A percentile compares a stretch with the other conserved stretches of the same genome.
Conservation (phyloP, 2,888 invertebrate genomes). For the Nomada ruficornis region DNA sequence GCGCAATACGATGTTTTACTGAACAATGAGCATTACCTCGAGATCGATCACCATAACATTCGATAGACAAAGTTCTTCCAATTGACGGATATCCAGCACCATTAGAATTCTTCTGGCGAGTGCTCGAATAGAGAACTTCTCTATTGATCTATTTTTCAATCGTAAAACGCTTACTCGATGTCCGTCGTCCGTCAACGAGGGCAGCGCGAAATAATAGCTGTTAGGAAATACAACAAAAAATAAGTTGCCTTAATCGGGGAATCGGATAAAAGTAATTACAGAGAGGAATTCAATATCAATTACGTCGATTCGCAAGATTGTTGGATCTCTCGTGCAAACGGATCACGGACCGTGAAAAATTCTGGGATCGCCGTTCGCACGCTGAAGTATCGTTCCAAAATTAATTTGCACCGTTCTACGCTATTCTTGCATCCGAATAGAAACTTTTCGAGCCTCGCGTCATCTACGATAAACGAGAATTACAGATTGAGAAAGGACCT, state of each 20-base stretch:
- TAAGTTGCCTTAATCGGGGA: not conserved
- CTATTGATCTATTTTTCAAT: conserved; percentile 74
- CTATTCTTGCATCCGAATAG: conserved; percentile 83
- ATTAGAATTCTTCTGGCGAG: conserved; percentile 80
- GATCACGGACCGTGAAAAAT: conserved; percentile 82
- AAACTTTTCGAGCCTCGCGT: conserved; percentile 80
- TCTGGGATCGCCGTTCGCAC: conserved; percentile 81
- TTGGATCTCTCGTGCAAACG: conserved; percentile 78
- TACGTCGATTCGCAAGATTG: conserved; percentile 78
- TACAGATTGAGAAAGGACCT: no score
- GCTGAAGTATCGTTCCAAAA: conserved; percentile 82
- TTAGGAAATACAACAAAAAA: not conserved
- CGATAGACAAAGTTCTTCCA: conserved; percentile 80
- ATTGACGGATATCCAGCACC: conserved; percentile 80
- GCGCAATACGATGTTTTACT: not conserved
- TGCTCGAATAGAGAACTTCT: conserved; percentile 79
- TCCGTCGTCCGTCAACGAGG: conserved; percentile 81
- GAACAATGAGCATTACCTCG: conserved; percentile 71
- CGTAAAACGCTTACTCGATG: conserved; percentile 80
- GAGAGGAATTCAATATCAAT: conserved; percentile 41
- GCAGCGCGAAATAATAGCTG: conserved; percentile 81
- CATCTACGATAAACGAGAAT: conserved; percentile 72
- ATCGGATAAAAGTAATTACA: not conserved
- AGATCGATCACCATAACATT: conserved; percentile 82
- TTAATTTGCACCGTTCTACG: conserved; percentile 81